Conservation (phyloP, 2,888 invertebrate species). For the Microctonus aethiopoides region DNA sequence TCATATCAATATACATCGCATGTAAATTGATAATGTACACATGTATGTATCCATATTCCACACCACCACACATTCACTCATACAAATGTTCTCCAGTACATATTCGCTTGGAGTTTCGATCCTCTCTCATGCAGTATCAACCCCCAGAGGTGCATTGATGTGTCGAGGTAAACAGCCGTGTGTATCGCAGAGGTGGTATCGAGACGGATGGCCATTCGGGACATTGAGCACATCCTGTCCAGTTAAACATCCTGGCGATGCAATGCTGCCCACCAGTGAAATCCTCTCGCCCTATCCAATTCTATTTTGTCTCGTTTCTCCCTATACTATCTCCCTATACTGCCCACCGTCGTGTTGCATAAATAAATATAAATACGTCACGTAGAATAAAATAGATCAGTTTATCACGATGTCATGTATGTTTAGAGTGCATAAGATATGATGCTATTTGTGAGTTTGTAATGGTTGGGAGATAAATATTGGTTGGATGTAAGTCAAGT, state of each 20-base stretch:
- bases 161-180: conserved; percentile 29
- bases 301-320: conserved; percentile 36
- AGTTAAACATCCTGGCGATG: conserved; percentile 57
- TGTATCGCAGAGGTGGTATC: conserved; percentile 46
- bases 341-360: not conserved
- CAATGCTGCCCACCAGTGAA: conserved; percentile 32
- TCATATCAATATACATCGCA: not conserved
- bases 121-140: no score
- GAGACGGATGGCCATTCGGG: conserved; percentile 62
- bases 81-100: conserved; percentile 19
- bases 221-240: conserved; percentile 60
- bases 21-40: not conserved
- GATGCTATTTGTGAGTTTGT: no score
- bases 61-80: no score
- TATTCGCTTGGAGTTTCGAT: no score
- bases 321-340: not conserved
- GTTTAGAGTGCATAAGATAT: no score
- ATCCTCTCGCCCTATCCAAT: conserved; percentile 27
- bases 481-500: no score
- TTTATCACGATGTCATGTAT: not conserved
- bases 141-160: conserved; percentile 27
- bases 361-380: no score
- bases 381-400: not conserved
- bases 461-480: no score
- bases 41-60: not conserved